These are phyloP conservation scores for Pomacea maculata DNA, from an alignment of 1,140 invertebrate genomes.

Conservation along the genomic window DNA sequence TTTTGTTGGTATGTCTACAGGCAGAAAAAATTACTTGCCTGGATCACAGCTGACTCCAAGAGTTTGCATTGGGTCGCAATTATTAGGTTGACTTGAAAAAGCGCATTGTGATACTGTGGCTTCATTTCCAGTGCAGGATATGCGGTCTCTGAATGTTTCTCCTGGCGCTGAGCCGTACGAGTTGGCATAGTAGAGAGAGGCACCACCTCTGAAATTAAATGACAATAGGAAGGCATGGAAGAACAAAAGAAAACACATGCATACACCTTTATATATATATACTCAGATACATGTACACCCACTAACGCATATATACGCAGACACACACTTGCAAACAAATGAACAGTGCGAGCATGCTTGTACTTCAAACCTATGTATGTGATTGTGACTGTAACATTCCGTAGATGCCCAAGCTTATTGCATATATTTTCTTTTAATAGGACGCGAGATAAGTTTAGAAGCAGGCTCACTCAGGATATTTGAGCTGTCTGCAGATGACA, in stretches of 20 bases:
- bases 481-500: not conserved
- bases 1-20: no score
- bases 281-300: no score
- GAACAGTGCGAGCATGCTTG: no score
- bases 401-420: no score
- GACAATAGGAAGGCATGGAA: not conserved
- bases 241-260: not conserved
- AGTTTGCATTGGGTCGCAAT: not conserved
- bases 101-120: not conserved
- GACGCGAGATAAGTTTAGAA: not conserved
- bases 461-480: not conserved
- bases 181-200: no score
- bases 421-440: conserved; percentile 6
- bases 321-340: no score
- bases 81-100: not conserved
- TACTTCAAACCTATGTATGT: no score
- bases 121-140: not conserved
- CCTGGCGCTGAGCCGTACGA: not conserved
- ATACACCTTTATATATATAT: no score
- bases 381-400: no score
- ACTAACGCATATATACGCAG: no score
- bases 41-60: conserved; percentile 7
- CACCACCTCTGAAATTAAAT: no score
- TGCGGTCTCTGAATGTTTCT: not conserved
- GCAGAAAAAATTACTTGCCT: not conserved